Evolutionary conservation across 1,140 invertebrate species (phyloP), one percentile per base, ranked within the genome.

Genomic region (Drosophila elegans): DNA sequence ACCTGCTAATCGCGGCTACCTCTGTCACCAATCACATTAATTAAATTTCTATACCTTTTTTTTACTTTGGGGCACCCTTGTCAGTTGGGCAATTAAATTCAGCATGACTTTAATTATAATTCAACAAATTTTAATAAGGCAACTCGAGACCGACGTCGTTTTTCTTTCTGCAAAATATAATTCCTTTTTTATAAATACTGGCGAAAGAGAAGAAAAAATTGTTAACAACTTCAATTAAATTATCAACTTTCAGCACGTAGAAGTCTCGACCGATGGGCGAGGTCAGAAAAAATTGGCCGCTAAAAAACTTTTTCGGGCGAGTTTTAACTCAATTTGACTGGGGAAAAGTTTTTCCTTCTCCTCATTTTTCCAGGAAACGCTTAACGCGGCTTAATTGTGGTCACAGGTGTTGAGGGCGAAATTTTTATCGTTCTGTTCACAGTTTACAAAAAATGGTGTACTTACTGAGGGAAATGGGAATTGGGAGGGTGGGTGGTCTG

Each of bases 361-460:
- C 34, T 44, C 72, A 27, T 38, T 55, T 61, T 66, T 64, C 46
- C 56, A 46, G 77, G 69, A 61, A 90, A 73, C 78, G 74, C 80
- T 89, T 83, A 84, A 88, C 80, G 79, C 82, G 82, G 74, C 88
- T 90, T 90, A 90, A 90, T 91, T 90, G 88, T 91, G 88, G 88
- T 91, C 88, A 74, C 88, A 90, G 88, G 88, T 90, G 88, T 78
- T 51, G 82, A 77, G 69, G 69, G 69, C 60, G 42, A 74, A 57
- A 91, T 90, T 90, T 90, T 90, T 90, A 90, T 90, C 84, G 83
- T 90, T 90, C 71, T 86, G 88, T 90, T 90, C 88, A 90, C 81
- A 90, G 88, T 82, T 85, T 85, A 76, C 74, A 67, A 49, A 72
- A 74, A 74, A 75, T 52, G 39, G 27, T 44, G 32, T 27, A 46